Evolutionary conservation across 2,888 invertebrate genomes (phyloP), one percentile per base, ranked within the genome.

Genomic region (Acrobasis suavella): DNA sequence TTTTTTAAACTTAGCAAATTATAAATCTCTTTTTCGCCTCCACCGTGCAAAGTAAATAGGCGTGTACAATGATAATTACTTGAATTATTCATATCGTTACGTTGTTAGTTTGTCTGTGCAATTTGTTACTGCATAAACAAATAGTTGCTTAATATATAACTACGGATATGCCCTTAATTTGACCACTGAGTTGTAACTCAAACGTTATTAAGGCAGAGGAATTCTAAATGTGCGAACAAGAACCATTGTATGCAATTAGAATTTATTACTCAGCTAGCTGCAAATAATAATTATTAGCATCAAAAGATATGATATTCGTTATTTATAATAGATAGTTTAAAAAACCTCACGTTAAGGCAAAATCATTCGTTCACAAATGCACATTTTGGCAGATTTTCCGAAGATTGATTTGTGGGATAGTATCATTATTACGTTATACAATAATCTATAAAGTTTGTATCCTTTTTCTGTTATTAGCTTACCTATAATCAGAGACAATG

Each of bases 81-180:
- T 56, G 56, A 42, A 56, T 56, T 12, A 56, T 56, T 42, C 56
- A 56, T 56, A 22, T 22, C 56, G 17, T 42, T 12, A 17, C 3
- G 39, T 56, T 56, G 55, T 56, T n/a, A 56, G 52, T 52, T 32
- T 14, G 32, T 16, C 22, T 42, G 42, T 42, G 56, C 42, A 56
- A 56, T 56, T 56, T 56, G 56, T 56, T 56, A 56, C 42, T 42
- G 56, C 12, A 46, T 56, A 56, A 56, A 56, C 38, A 39, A 16
- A 56, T 17, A 56, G 56, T 39, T 22, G 42, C 14, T 56, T 12
- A 46, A 46, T 42, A 17, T 56, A 8, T 42, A 22, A 42, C 16
- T 56, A 22, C 56, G 42, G 56, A 56, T 56, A 56, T 56, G 56
- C n/a, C 56, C 56, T 42, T 56, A 56, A 42, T 56, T 39, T 22